Evolutionary conservation across 2,888 invertebrate genomes (phyloP), one percentile per base, ranked within the genome.

Genomic region (Meteorus colon): DNA sequence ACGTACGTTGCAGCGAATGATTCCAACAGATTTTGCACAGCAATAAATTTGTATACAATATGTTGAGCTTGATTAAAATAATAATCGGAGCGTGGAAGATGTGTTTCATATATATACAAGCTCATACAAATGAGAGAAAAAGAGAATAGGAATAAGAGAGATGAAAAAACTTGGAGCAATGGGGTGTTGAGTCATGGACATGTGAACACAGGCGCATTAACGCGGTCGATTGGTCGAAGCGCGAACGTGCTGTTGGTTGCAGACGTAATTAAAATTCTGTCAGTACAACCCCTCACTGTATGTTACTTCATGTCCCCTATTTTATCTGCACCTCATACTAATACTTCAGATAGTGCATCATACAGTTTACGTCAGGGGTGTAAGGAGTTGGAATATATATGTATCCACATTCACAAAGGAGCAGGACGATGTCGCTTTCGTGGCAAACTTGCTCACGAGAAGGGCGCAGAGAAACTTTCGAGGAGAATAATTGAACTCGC

Each of bases 21-120:
- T 80, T 19, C 74, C 74, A 74, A 65, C 41, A 51, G 8, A 55
- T 65, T 63, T 60, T 59, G 37, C 59, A 29, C 14, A 16, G 41
- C 51, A 66, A 65, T 78, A 77, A 80, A 81, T 78, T 80, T 67
- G 19, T 73, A 27, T 27, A 29, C 60, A 73, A 51, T 74, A 74
- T 77, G 79, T 78, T 34, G 77, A 31, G 74, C 63, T 79, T 78
- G 78, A 81, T 81, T 79, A 78, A 79, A 79, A 79, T 79, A 77
- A 81, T 81, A 80, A 81, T 79, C 78, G 75, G 76, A 37, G 63
- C 24, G 24, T 24, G 24, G 24, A 24, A 24, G 66, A 60, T 76
- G 73, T 70, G 65, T 48, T 31, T 31, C 34, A 63, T 34, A 34
- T 34, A n/a, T n/a, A 27, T 5, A 63, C 62, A 12, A 34, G 31